A percentile compares a stretch with the other conserved stretches of the same genome.
Evolutionary conservation across 2,113 vertebrate genomes (phyloP).

Genomic region (Columba livia): DNA sequence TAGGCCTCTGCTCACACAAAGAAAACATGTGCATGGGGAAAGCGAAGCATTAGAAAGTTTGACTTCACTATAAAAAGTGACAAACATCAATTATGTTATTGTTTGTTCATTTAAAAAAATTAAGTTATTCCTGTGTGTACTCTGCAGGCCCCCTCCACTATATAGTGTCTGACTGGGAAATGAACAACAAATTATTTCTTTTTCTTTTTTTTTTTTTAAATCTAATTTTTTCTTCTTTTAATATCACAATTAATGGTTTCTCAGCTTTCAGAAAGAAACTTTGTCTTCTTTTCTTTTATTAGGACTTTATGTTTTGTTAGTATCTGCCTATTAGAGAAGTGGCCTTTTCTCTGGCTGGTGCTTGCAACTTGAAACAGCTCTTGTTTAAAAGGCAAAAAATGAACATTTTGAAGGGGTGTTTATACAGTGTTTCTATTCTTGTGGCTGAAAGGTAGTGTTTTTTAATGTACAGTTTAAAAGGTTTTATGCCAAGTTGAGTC

Average conservation of each 20-base stretch:
- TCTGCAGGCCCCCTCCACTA: background rate
- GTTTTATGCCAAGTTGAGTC: slow-evolving; percentile 55
- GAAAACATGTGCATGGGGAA: background rate
- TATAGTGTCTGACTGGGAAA: background rate
- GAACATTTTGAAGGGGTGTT: slow-evolving; percentile 30
- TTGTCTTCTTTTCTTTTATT: background rate
- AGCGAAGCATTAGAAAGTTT: background rate
- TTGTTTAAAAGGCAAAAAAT: slow-evolving; percentile 51
- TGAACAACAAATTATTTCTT: background rate
- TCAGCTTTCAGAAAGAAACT: background rate
- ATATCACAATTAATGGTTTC: background rate
- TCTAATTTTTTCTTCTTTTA: background rate
- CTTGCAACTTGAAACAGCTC: slow-evolving; percentile 23
- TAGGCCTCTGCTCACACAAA: background rate
- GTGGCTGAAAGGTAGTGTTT: slow-evolving; percentile 46
- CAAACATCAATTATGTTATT: background rate
- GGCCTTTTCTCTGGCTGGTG: background rate
- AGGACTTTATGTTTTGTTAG: background rate
- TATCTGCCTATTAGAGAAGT: background rate
- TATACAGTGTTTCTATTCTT: slow-evolving; percentile 13
- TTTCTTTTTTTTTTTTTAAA: no score
- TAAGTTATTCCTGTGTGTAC: background rate
- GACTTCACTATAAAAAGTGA: background rate
- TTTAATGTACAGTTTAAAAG: slow-evolving; percentile 55
- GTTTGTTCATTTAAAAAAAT: background rate